These are phyloP conservation scores for Apis dorsata DNA, from an alignment of 1,140 invertebrate genomes.

Conservation along the genomic window DNA sequence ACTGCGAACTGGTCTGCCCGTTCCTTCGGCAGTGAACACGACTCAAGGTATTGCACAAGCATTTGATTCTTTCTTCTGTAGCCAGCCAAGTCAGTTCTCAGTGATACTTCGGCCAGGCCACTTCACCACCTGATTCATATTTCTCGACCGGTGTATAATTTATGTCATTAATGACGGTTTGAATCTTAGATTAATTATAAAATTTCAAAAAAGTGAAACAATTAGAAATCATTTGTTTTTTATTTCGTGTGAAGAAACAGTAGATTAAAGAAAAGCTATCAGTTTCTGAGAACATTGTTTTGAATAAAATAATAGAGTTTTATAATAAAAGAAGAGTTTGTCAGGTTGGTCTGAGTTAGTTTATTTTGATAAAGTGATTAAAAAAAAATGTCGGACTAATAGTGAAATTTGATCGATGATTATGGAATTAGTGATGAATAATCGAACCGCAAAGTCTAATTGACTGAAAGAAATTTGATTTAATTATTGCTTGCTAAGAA, in stretches of 20 bases:
- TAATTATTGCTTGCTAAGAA: background rate
- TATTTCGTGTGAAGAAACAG: background rate
- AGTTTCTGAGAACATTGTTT: background rate
- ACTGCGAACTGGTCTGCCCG: slow-evolving; percentile 26
- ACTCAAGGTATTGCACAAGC: slow-evolving; percentile 63
- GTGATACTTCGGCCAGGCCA: slow-evolving; percentile 52
- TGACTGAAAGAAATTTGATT: background rate
- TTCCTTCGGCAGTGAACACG: slow-evolving; percentile 10
- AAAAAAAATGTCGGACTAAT: background rate
- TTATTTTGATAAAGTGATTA: background rate
- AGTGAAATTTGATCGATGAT: background rate
- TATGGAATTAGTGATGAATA: background rate
- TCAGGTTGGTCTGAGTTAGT: background rate
- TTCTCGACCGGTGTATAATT: background rate
- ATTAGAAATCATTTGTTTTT: background rate
- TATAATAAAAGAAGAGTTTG: background rate
- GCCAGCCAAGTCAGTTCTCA: slow-evolving; percentile 63
- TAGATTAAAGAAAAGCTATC: background rate
- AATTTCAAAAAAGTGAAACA: too few relatives aligned
- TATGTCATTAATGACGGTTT: too few relatives aligned
- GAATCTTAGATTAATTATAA: too few relatives aligned
- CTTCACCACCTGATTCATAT: slow-evolving; percentile 12
- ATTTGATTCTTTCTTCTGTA: slow-evolving; percentile 58
- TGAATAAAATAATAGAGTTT: background rate
- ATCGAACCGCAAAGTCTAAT: slow-evolving; percentile 1